A percentile compares a stretch with the other conserved stretches of the same genome.
phyloP scores from a whole-genome alignment of 2,113 vertebrate species.

The Catharus minimus region DNA sequence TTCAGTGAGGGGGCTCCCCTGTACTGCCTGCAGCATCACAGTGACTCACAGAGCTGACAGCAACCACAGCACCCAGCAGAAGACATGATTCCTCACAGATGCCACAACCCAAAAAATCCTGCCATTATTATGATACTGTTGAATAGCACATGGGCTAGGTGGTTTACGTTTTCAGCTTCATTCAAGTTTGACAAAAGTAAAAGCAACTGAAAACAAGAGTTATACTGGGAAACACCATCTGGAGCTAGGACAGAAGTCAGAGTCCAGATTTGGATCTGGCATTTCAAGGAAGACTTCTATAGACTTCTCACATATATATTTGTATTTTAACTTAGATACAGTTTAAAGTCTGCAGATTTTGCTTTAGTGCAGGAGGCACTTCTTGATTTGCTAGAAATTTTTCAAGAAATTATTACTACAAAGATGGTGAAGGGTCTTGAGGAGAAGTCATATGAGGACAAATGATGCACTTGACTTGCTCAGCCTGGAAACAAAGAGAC shows the following conservation, averaged over 20 bases:
- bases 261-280: neutral
- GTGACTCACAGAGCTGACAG: neutral
- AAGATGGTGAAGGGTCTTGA: neutral
- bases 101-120: neutral
- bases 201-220: neutral
- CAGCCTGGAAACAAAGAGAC: neutral
- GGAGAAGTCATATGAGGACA: neutral
- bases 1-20: neutral
- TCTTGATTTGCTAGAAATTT: neutral
- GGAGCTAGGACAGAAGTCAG: neutral
- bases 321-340: neutral
- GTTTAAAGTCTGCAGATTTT: neutral
- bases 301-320: neutral
- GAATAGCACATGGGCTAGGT: neutral
- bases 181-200: neutral
- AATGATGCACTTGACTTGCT: neutral
- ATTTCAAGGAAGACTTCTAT: neutral
- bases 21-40: accelerated
- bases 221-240: neutral
- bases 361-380: neutral
- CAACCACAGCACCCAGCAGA: neutral
- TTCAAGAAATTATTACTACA: neutral
- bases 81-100: accelerated
- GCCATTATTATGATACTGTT: neutral
- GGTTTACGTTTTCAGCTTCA: neutral